Conservation (phyloP, 2,113 vertebrate species). For the Chaenogobius annularis region DNA sequence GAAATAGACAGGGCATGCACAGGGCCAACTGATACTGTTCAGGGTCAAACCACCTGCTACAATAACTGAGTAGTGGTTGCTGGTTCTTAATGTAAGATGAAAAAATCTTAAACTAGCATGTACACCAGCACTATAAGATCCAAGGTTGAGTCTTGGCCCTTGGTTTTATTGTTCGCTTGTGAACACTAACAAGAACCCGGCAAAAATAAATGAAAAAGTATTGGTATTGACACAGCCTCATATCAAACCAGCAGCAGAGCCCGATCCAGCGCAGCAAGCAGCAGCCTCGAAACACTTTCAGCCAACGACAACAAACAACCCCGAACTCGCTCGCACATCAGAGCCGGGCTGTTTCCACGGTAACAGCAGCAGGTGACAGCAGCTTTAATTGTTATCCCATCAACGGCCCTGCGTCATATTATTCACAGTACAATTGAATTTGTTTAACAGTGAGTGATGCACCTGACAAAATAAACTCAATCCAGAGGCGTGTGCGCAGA, state of each 20-base stretch:
- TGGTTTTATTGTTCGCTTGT: not conserved
- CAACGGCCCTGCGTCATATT: constrained; percentile 9
- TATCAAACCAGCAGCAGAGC: constrained; percentile 13
- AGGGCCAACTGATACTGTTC: too few relatives aligned
- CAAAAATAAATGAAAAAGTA: constrained; percentile 8
- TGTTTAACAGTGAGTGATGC: constrained; percentile 1
- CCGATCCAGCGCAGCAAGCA: constrained; percentile 18
- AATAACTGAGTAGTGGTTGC: too few relatives aligned
- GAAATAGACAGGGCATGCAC: too few relatives aligned
- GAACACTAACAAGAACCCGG: not conserved
- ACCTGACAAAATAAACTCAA: constrained; percentile 14
- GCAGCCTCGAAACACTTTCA: constrained; percentile 12
- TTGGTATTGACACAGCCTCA: constrained; percentile 12
- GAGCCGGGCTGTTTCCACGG: constrained; percentile 36
- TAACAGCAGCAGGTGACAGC: constrained; percentile 28
- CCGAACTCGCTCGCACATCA: constrained; percentile 16
- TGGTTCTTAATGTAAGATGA: not conserved
- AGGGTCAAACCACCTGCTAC: too few relatives aligned
- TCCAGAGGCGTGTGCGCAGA: not conserved
- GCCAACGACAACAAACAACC: constrained; percentile 10
- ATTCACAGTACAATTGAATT: constrained; percentile 9
- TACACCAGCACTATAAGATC: not conserved
- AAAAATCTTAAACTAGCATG: not conserved
- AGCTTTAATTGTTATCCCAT: constrained; percentile 21
- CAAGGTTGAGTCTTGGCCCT: not conserved